Conservation (phyloP, 2,113 vertebrate genomes). For the Mesembrinibis cayennensis region DNA sequence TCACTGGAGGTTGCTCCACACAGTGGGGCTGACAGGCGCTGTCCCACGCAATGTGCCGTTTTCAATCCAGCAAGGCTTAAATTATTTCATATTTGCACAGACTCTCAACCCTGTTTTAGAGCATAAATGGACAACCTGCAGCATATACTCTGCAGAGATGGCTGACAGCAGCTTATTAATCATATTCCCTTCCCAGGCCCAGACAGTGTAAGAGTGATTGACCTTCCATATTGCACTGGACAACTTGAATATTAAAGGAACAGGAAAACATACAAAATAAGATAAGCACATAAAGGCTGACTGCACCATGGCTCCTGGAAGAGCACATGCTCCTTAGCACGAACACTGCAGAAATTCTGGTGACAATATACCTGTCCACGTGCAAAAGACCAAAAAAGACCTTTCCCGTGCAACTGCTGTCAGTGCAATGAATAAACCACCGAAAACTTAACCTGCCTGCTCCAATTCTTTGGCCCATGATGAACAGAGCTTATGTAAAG, state of each 20-base stretch:
- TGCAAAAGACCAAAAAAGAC: background rate
- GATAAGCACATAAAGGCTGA: background rate
- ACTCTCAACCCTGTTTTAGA: background rate
- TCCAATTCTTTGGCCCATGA: background rate
- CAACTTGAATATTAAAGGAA: background rate
- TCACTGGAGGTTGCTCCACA: background rate
- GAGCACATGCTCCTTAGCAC: background rate
- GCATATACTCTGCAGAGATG: background rate
- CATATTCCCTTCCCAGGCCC: background rate
- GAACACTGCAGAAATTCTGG: background rate
- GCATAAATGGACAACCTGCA: background rate
- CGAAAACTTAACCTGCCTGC: background rate
- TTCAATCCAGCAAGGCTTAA: background rate
- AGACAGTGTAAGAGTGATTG: background rate
- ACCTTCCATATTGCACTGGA: background rate
- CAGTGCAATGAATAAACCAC: background rate
- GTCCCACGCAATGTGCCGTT: background rate
- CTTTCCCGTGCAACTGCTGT: background rate
- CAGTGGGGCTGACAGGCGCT: background rate
- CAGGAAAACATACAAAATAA: background rate
- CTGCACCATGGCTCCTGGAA: background rate
- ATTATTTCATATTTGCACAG: background rate
- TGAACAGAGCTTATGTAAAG: background rate
- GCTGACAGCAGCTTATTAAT: background rate
- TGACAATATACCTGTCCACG: background rate